These are phyloP conservation scores for Ophiothrix spiculata DNA, from an alignment of 35 echinoderm and acorn worm genomes.

Conservation along the genomic window DNA sequence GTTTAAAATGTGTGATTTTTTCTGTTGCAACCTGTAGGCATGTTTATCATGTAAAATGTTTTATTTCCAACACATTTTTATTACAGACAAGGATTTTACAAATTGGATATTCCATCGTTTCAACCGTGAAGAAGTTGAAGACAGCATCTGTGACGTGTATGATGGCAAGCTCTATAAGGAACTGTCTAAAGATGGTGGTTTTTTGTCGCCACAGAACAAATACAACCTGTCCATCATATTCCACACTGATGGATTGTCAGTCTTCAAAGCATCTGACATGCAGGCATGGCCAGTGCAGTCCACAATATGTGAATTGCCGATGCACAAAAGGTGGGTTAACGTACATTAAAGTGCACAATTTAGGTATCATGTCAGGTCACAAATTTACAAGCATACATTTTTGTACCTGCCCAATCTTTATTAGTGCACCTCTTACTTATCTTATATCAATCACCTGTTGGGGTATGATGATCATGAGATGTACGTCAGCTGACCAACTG, in stretches of 20 bases:
- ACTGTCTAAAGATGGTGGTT: neutral
- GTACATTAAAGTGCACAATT: no score
- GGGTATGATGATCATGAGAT: no score
- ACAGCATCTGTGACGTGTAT: neutral
- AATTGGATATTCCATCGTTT: neutral
- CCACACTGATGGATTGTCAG: constrained; percentile 35
- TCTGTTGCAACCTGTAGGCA: no score
- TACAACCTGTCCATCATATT: constrained; percentile 39
- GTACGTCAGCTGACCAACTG: no score
- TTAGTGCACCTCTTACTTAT: no score
- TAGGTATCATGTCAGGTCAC: no score
- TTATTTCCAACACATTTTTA: neutral
- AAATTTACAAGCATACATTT: no score
- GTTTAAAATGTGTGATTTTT: no score
- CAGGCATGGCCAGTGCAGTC: constrained; percentile 31
- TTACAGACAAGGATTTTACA: neutral
- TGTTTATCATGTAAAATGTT: no score
- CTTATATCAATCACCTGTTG: no score
- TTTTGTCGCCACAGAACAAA: neutral
- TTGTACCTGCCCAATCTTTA: no score
- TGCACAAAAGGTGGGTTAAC: neutral
- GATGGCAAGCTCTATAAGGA: neutral
- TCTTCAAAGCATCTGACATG: constrained; percentile 35
- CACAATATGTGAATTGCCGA: constrained; percentile 30
- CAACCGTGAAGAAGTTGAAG: neutral